phyloP scores from a whole-genome alignment of 2,888 invertebrate genomes.

The Agonopterix subpropinquella region DNA sequence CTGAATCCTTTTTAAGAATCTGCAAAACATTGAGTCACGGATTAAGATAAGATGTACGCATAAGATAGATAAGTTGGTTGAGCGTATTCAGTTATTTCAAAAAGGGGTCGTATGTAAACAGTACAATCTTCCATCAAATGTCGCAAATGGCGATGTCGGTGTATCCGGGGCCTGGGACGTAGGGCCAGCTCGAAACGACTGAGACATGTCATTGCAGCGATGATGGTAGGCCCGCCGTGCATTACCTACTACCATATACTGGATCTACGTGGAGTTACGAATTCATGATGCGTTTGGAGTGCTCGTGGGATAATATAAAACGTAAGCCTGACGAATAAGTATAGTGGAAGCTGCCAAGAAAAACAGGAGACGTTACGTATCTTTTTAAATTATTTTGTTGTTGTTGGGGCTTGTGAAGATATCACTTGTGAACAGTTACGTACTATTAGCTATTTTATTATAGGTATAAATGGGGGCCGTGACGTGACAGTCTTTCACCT shows the following conservation, averaged over 20 bases:
- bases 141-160: conserved; percentile 53
- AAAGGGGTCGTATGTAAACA: conserved; percentile 47
- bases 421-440: too few species aligned
- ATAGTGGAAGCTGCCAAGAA: too few species aligned
- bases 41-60: conserved; percentile 46
- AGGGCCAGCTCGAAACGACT: conserved; percentile 39
- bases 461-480: too few species aligned
- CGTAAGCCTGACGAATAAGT: too few species aligned
- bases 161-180: conserved; percentile 33
- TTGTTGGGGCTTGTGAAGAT: too few species aligned
- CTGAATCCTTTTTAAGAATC: conserved; percentile 32
- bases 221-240: conserved; percentile 30
- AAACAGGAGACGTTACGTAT: too few species aligned
- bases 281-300: too few species aligned
- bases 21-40: conserved; percentile 36
- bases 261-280: conserved; percentile 20
- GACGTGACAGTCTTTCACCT: too few species aligned
- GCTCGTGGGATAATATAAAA: too few species aligned
- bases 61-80: conserved; percentile 35
- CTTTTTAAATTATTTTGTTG: too few species aligned
- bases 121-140: conserved; percentile 64
- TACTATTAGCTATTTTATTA: too few species aligned
- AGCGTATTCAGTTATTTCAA: conserved; percentile 31
- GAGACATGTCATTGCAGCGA: conserved; percentile 41
- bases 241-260: conserved; percentile 28